Evolutionary conservation across 2,888 invertebrate genomes (phyloP).

Genomic region (Synergus laeviventris): DNA sequence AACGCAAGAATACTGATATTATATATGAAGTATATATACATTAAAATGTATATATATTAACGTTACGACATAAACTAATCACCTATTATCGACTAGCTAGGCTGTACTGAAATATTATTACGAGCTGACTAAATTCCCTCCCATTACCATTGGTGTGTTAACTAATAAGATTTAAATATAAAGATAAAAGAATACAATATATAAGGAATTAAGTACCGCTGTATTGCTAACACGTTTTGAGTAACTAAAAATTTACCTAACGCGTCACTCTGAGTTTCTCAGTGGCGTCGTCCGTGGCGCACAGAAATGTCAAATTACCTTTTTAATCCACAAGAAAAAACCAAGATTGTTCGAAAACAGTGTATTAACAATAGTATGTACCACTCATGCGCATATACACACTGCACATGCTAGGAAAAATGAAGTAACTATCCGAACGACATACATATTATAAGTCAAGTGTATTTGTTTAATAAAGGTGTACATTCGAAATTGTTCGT

Average conservation of each 20-base stretch:
- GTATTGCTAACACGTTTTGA: conserved; percentile 65
- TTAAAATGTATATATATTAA: conserved; percentile 48
- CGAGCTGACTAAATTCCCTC: conserved; percentile 72
- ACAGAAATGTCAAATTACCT: conserved; percentile 73
- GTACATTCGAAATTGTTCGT: conserved; percentile 72
- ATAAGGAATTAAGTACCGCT: conserved; percentile 70
- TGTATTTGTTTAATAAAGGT: conserved; percentile 77
- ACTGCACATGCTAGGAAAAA: conserved; percentile 74
- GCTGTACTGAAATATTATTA: conserved; percentile 63
- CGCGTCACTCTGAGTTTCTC: conserved; percentile 69
- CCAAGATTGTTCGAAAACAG: conserved; percentile 65
- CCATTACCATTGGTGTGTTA: conserved; percentile 73
- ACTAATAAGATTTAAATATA: conserved; percentile 71
- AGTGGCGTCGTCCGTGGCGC: conserved; percentile 72
- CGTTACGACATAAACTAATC: conserved; percentile 62
- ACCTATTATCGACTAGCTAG: conserved; percentile 63
- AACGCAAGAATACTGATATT: conserved; percentile 52
- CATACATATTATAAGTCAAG: conserved; percentile 74
- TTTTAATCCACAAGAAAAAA: conserved; percentile 64
- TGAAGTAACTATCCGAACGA: conserved; percentile 71
- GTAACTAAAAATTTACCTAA: conserved; percentile 65
- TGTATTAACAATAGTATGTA: conserved; percentile 68
- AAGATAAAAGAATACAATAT: conserved; percentile 65
- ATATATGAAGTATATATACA: conserved; percentile 45
- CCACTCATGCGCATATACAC: conserved; percentile 73